These are phyloP conservation scores for Chymomyza procnemis DNA, from an alignment of 2,888 invertebrate genomes.

Conservation along the genomic window DNA sequence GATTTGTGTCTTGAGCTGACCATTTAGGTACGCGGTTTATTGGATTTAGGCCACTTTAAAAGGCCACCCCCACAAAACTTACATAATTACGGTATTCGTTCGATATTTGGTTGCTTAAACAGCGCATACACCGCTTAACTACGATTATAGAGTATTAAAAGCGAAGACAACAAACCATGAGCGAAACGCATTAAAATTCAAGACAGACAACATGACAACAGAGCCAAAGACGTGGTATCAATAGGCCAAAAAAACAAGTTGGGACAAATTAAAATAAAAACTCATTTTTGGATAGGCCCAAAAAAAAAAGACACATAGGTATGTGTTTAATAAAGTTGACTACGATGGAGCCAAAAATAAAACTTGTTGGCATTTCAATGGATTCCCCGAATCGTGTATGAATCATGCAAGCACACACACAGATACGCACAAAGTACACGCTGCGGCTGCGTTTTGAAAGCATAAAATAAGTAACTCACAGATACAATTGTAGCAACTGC, in stretches of 20 bases:
- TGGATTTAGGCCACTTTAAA: no score
- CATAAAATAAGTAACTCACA: constrained; percentile 26
- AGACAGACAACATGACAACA: constrained; percentile 31
- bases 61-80: not conserved
- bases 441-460: constrained; percentile 14
- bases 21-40: not conserved
- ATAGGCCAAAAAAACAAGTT: constrained; percentile 24
- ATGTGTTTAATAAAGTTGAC: not conserved
- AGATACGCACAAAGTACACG: constrained; percentile 8
- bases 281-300: constrained; percentile 20
- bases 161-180: not conserved
- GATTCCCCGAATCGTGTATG: constrained; percentile 73
- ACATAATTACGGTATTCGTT: not conserved
- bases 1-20: not conserved
- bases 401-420: constrained; percentile 55
- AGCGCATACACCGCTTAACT: not conserved
- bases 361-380: constrained; percentile 50
- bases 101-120: not conserved
- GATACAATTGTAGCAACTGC: constrained; percentile 21
- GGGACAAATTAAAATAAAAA: constrained; percentile 52
- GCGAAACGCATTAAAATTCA: constrained; percentile 51
- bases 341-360: constrained; percentile 19
- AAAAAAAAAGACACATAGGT: constrained; percentile 6
- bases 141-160: constrained; percentile 1
- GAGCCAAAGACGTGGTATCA: constrained; percentile 4